Conservation (phyloP, 2,113 vertebrate genomes). For the Sapajus apella region DNA sequence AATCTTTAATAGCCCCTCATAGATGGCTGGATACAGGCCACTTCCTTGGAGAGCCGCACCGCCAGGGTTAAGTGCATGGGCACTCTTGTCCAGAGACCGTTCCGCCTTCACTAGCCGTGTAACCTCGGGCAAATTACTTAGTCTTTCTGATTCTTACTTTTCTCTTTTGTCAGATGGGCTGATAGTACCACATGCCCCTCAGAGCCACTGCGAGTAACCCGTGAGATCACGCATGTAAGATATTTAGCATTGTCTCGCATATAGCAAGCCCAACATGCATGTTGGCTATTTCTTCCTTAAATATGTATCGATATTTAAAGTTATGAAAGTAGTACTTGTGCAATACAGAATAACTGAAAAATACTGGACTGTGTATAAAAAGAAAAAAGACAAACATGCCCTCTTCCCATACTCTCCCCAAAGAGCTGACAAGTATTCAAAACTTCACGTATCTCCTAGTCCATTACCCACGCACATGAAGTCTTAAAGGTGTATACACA, state of each 20-base stretch:
- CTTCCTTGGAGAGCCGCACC: fast-evolving
- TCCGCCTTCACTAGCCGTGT: neutral
- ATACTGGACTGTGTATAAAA: neutral
- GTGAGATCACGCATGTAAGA: fast-evolving
- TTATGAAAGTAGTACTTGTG: neutral
- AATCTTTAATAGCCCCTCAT: fast-evolving
- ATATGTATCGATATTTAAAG: neutral
- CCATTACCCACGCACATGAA: neutral
- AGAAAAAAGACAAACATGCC: neutral
- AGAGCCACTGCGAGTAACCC: neutral
- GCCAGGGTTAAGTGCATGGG: fast-evolving
- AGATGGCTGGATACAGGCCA: neutral
- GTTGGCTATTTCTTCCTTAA: neutral
- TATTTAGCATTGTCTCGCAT: fast-evolving
- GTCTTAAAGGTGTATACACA: neutral
- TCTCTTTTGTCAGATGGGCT: neutral
- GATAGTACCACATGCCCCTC: fast-evolving
- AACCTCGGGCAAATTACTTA: neutral
- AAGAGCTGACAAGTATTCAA: neutral
- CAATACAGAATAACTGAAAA: neutral
- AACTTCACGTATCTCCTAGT: neutral
- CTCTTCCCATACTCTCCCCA: neutral
- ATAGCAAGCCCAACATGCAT: neutral
- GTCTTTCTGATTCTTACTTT: neutral
- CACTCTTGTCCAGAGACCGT: fast-evolving